Evolutionary conservation across 1,140 invertebrate species (phyloP).

Genomic region (Aethina tumida): DNA sequence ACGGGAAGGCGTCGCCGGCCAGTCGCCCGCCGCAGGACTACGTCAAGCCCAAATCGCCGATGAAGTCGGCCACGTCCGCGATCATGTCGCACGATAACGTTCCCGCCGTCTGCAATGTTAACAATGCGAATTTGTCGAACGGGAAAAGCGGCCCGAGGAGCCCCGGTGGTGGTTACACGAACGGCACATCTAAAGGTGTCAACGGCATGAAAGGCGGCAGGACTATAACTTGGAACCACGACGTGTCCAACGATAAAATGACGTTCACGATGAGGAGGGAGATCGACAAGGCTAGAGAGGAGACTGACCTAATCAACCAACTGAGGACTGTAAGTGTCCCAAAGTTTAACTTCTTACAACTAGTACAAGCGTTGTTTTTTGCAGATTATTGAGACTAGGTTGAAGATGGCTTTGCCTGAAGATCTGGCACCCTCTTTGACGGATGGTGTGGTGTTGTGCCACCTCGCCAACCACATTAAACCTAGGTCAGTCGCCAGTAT

Average conservation of each 20-base stretch:
- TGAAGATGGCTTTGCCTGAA: conserved; percentile 82
- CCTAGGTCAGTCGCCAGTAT: conserved; percentile 85
- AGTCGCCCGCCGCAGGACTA: conserved; percentile 38
- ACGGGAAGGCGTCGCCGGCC: conserved; percentile 2
- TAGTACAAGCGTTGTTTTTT: conserved; percentile 29
- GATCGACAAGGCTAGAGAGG: conserved; percentile 81
- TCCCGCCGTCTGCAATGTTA: conserved; percentile 24
- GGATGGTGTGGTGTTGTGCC: conserved; percentile 89
- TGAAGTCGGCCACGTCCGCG: conserved; percentile 39
- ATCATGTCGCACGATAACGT: conserved; percentile 44
- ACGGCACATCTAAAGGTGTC: conserved; percentile 23
- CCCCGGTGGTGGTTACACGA: conserved; percentile 42
- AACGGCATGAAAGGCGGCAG: conserved; percentile 40
- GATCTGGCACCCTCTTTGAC: conserved; percentile 76
- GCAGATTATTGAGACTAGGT: conserved; percentile 78
- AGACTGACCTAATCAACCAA: conserved; percentile 75
- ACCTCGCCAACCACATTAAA: conserved; percentile 84
- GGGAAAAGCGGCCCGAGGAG: conserved; percentile 34
- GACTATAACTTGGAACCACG: conserved; percentile 60
- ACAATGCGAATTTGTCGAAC: conserved; percentile 1
- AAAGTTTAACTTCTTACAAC: not conserved
- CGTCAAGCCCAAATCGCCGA: conserved; percentile 61
- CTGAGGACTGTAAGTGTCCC: conserved; percentile 60
- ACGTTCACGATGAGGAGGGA: conserved; percentile 87
- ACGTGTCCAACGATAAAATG: conserved; percentile 61